Base-by-base conservation (phyloP, 2,113 vertebrate species). In the Triplophysa rosa region DNA sequence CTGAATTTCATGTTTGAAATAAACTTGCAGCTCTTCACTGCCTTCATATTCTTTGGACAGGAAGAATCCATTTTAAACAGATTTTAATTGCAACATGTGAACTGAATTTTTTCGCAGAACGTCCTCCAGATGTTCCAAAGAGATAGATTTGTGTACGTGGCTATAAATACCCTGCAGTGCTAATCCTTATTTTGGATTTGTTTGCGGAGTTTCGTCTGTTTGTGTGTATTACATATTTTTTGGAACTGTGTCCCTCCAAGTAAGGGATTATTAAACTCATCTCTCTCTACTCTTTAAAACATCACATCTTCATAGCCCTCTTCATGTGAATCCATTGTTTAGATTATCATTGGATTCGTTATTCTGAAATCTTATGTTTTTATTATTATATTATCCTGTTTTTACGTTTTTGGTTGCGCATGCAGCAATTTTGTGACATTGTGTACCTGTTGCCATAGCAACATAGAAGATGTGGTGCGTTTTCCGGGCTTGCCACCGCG, bases 401-500 rank as follows among this genome's bases (percentile, higher is more conserved):
- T 40, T 71, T 4, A 71, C 0, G 24, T 45, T 14, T 37, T 37
- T 6, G 6, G 6, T 8, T 37, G 33, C 33, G 33, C 6, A 37
- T 7, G 33, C 33, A 7, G 33, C 21, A 58, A n/a, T 17, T 9
- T n/a, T n/a, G 54, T 58, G 54, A n/a, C 19, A 21, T 58, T 79
- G 37, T 54, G 40, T 79, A 23, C 26, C 17, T 77, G 52, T 67
- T 52, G 82, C 37, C 61, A n/a, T 33, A 99, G 97, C 56, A 94
- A 96, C 0, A 81, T 99, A 66, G 97, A 99, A 61, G 95, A 94
- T 0, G 90, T 95, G 11, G 96, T 95, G 75, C 90, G 90, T 16
- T 99, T 97, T 82, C 92, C 95, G 0, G 93, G 93, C 2, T 89
- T 99, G 58, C 96, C 96, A 0, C 88, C 91, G 0, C 95, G 92